These are phyloP conservation scores for Allophyes oxyacanthae DNA, from an alignment of 2,888 invertebrate species.

Conservation along the genomic window DNA sequence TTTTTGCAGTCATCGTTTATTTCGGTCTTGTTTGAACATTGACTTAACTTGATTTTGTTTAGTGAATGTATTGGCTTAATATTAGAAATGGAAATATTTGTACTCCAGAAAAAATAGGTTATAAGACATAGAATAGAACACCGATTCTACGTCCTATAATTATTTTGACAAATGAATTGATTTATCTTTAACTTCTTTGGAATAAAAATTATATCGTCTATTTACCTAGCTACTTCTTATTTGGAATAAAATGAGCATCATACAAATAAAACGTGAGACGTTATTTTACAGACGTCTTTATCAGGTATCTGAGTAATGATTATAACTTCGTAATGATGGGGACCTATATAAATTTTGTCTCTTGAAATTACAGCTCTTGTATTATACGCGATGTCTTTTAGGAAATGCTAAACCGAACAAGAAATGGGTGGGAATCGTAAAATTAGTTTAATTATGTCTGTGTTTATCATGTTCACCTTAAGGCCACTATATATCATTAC, in stretches of 20 bases:
- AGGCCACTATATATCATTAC: slow-evolving; percentile 3
- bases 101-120: too few relatives aligned
- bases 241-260: not conserved
- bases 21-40: not conserved
- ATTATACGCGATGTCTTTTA: slow-evolving; percentile 15
- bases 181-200: not conserved
- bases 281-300: slow-evolving; percentile 13
- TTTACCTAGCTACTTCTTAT: not conserved
- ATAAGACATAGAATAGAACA: too few relatives aligned
- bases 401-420: slow-evolving; percentile 34
- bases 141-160: too few relatives aligned
- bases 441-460: slow-evolving; percentile 22
- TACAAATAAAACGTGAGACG: not conserved
- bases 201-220: not conserved
- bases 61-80: too few relatives aligned
- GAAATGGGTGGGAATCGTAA: slow-evolving; percentile 44
- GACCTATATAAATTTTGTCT: slow-evolving; percentile 17
- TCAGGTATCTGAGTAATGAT: slow-evolving; percentile 7
- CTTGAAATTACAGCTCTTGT: slow-evolving; percentile 15
- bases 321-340: slow-evolving; percentile 6
- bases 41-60: too few relatives aligned
- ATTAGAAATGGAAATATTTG: too few relatives aligned
- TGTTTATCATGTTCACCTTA: not conserved
- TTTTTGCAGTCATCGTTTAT: not conserved
- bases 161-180: too few relatives aligned